Evolutionary conservation across 2,113 vertebrate genomes (phyloP), one percentile per base, ranked within the genome.

Genomic region (Megatriorchis doriae): DNA sequence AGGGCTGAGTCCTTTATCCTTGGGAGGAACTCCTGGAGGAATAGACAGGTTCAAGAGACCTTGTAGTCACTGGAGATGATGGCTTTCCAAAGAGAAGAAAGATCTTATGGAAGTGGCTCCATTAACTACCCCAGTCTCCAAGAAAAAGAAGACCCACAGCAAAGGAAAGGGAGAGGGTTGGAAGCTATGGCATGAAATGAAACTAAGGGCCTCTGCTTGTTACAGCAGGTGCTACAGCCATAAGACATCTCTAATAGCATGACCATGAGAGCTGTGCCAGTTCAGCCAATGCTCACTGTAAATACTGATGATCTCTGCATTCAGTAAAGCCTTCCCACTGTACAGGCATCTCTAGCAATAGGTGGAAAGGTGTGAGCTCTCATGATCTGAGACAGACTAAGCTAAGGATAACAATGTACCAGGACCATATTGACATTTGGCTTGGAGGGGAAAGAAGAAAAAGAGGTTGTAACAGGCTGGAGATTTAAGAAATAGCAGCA

Each of bases 381-480:
- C 1, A 0, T 36, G 48, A 32, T 67, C 32, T 4, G 26, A 53
- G 55, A 16, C 48, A 63, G 66, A 45, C 14, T 32, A 25, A 73
- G 47, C 36, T 40, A 34, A 56, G 26, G 61, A 23, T 36, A 67
- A 59, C 36, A 67, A 67, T 8, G n/a, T 15, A 9, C 4, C n/a
- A 56, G 43, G 26, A 77, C 14, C 31, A 36, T 23, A 59, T 0
- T 43, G 63, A 17, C 27, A 9, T 40, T 27, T 1, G 1, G 18
- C 18, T 80, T 58, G 68, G 34, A 81, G 63, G 34, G 81, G 50
- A 53, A 47, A 43, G 81, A 81, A 77, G 23, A 55, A 73, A 27
- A 7, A 65, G 61, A 55, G 17, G 26, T 36, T 65, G 29, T 15
- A 47, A 40, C 20, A 77, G 53, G 36, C 9, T 73, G 59, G 16